A percentile compares a stretch with the other conserved stretches of the same genome.
These are phyloP conservation scores for Catharus minimus DNA, from an alignment of 2,113 vertebrate genomes.

Conservation along the genomic window DNA sequence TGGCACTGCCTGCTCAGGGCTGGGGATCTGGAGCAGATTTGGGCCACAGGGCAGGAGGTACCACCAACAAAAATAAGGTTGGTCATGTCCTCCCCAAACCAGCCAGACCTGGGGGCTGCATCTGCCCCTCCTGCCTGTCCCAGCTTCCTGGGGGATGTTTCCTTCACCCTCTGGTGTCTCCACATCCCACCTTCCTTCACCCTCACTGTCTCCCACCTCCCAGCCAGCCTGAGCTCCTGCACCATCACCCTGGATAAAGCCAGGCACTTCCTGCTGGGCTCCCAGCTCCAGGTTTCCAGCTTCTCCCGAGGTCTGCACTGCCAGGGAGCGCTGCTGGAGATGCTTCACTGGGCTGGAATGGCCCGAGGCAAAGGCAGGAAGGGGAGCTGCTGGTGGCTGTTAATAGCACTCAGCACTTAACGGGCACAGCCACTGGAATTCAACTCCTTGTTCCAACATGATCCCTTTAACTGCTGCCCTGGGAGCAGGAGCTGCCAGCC, in stretches of 20 bases:
- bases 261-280: neutral
- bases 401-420: slow-evolving; percentile 54
- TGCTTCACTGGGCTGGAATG: slow-evolving; percentile 39
- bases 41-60: neutral
- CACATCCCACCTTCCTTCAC: neutral
- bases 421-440: neutral
- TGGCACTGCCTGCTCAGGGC: fast-evolving
- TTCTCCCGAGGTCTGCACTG: neutral
- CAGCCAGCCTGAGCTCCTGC: neutral
- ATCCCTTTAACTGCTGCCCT: neutral
- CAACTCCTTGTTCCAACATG: neutral
- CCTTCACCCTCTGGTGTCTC: neutral
- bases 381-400: slow-evolving; percentile 27
- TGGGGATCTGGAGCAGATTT: neutral
- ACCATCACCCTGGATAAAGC: neutral
- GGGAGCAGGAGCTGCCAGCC: neutral
- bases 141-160: neutral
- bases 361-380: slow-evolving; percentile 48
- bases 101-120: neutral
- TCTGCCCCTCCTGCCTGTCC: neutral
- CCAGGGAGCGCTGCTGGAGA: neutral
- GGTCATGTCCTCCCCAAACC: neutral
- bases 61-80: fast-evolving
- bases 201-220: neutral
- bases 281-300: neutral